phyloP scores from a whole-genome alignment of 2,113 vertebrate species.

The Oxyruncus cristatus region DNA sequence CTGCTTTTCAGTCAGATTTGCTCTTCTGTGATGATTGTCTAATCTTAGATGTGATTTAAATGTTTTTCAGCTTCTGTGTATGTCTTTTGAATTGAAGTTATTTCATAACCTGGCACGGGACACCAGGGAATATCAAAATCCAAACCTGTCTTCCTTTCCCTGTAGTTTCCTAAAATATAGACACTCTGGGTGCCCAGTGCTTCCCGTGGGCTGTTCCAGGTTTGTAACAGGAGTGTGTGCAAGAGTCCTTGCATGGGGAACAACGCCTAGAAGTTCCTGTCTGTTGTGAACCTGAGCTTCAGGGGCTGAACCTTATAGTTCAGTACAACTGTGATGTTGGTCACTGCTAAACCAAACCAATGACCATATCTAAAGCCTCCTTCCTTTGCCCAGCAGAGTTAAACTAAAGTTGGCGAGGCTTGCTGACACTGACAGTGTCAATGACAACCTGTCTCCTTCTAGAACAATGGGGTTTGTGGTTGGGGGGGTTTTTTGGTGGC shows the following conservation, averaged over 20 bases:
- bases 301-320: background rate
- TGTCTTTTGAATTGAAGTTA: background rate
- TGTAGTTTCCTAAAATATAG: background rate
- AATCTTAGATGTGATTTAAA: background rate
- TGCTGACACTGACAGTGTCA: background rate
- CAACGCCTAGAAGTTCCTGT: background rate
- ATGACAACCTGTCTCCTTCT: background rate
- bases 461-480: background rate
- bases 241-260: rapidly evolving
- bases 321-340: background rate
- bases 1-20: background rate
- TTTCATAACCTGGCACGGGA: rapidly evolving
- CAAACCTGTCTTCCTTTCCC: background rate
- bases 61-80: background rate
- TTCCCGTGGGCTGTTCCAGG: background rate
- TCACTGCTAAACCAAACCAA: background rate
- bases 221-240: rapidly evolving
- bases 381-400: background rate
- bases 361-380: background rate
- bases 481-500: background rate
- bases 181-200: background rate
- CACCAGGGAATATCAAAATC: background rate
- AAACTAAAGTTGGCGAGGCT: background rate
- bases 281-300: background rate
- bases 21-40: background rate